A percentile compares a stretch with the other conserved stretches of the same genome.
phyloP scores from a whole-genome alignment of 1,140 invertebrate species.

The Drosophila triauraria region DNA sequence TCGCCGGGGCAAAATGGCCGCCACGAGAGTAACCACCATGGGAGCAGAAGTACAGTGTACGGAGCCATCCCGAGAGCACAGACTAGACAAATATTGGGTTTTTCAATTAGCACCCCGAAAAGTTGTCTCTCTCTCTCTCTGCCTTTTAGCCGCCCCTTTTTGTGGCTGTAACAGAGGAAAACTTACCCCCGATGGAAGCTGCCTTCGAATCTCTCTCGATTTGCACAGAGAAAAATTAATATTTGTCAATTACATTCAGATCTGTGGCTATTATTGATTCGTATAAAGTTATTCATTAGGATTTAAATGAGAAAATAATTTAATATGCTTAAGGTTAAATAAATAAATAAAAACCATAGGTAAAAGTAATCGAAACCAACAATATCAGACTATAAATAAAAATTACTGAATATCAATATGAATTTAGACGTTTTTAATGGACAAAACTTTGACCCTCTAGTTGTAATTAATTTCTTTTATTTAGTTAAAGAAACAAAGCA shows the following conservation, averaged over 20 bases:
- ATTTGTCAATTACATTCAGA: too few relatives aligned
- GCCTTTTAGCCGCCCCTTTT: conserved; percentile 24
- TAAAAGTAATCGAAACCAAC: too few relatives aligned
- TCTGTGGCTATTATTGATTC: neutral
- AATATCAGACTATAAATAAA: too few relatives aligned
- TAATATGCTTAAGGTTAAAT: neutral
- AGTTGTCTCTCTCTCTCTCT: conserved; percentile 35
- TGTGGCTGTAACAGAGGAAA: conserved; percentile 6
- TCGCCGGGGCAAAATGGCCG: conserved; percentile 68
- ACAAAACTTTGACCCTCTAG: too few relatives aligned
- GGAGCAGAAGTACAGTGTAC: conserved; percentile 1
- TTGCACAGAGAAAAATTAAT: neutral
- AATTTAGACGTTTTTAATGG: too few relatives aligned
- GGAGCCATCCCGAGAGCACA: conserved; percentile 54
- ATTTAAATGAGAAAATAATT: too few relatives aligned
- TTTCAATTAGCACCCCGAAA: conserved; percentile 78
- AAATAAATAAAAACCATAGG: too few relatives aligned
- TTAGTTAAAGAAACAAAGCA: neutral
- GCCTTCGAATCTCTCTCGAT: conserved; percentile 3
- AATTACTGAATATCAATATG: too few relatives aligned
- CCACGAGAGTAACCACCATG: conserved; percentile 29
- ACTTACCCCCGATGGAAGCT: conserved; percentile 34
- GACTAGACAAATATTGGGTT: conserved; percentile 78
- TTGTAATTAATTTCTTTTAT: neutral
- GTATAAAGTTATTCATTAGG: neutral